phyloP scores from a whole-genome alignment of 2,888 invertebrate genomes.

The Campoplex capitator region DNA sequence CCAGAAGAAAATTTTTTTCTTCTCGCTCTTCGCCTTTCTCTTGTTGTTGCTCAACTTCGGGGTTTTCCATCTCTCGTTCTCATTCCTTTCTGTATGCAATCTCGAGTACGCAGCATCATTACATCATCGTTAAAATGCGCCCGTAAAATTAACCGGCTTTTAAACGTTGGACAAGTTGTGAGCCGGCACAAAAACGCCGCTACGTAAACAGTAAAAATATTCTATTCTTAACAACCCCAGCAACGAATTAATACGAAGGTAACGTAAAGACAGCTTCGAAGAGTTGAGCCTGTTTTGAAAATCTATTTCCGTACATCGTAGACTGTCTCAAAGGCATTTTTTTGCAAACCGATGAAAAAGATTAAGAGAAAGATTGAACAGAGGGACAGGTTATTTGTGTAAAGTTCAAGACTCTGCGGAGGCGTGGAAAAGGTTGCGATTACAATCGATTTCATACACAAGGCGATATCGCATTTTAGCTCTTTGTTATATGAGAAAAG shows the following conservation, averaged over 20 bases:
- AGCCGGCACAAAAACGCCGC: background rate
- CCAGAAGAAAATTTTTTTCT: background rate
- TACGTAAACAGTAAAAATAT: no score
- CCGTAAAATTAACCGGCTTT: background rate
- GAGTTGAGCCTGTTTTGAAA: background rate
- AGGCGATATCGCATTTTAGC: background rate
- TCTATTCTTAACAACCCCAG: no score
- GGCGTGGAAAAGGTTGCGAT: conserved; percentile 39
- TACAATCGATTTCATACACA: conserved; percentile 19
- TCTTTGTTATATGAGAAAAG: conserved; percentile 15
- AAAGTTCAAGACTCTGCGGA: conserved; percentile 28
- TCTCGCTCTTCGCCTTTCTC: background rate
- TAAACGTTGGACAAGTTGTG: background rate
- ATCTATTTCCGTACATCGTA: no score
- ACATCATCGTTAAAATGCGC: background rate
- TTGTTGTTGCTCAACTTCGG: background rate
- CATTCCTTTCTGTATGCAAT: background rate
- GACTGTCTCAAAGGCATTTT: no score
- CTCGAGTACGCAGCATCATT: background rate
- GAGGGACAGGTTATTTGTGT: background rate
- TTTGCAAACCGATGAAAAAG: background rate
- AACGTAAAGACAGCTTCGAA: no score
- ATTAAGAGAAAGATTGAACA: background rate
- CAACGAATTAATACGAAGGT: no score
- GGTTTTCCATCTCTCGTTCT: no score